Conservation (phyloP, 2,113 vertebrate genomes). For the Cardinalis cardinalis region DNA sequence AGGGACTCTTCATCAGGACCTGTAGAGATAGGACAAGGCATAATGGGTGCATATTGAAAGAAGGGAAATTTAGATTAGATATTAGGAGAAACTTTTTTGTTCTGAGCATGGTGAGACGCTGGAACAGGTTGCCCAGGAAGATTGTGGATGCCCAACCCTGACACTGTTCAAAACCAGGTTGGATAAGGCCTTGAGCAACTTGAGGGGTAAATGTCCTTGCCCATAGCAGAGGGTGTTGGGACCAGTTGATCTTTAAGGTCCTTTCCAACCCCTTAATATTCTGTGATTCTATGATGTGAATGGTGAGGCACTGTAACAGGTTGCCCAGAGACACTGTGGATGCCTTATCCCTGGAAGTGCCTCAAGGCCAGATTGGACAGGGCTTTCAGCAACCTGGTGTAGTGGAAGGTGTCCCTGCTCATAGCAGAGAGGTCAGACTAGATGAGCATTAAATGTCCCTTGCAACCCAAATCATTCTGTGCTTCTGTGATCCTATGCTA, state of each 20-base stretch:
- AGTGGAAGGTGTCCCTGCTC: background rate
- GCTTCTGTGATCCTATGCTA: background rate
- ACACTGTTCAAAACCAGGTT: background rate
- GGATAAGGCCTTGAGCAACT: background rate
- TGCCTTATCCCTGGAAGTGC: background rate
- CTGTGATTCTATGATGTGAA: background rate
- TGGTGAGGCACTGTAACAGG: background rate
- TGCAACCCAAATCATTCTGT: background rate
- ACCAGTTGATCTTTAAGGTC: background rate
- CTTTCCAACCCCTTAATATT: background rate
- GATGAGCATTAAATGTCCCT: background rate
- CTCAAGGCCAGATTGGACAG: background rate
- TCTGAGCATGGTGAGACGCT: background rate
- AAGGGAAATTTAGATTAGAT: background rate
- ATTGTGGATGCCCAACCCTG: background rate
- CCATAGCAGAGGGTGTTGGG: fast-evolving
- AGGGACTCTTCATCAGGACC: background rate
- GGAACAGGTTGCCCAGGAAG: background rate
- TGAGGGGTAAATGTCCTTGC: background rate
- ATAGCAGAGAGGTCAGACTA: background rate
- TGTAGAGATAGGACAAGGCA: background rate
- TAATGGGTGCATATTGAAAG: background rate
- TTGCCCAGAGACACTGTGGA: background rate
- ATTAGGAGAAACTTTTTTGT: background rate
- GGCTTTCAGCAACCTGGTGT: background rate